Evolutionary conservation across 92 coral and sea anemone genomes (phyloP).

Genomic region (Palythoa caribaeorum): DNA sequence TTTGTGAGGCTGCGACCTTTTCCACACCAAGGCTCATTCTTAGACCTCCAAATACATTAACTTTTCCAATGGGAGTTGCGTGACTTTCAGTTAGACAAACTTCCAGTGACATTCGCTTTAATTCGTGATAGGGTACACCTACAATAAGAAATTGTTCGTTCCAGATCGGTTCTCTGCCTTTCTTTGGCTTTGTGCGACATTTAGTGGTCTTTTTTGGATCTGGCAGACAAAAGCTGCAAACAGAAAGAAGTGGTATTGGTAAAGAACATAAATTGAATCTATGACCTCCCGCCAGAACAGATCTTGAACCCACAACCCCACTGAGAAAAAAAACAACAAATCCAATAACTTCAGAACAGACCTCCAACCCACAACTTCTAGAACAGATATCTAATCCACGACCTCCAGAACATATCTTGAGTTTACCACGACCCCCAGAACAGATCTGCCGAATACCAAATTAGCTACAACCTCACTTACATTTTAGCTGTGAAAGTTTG

Average conservation of each 20-base stretch:
- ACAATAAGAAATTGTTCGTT: conserved; percentile 89
- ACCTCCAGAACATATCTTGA: too few relatives aligned
- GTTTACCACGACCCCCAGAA: too few relatives aligned
- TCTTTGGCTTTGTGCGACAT: conserved; percentile 82
- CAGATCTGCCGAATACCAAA: too few relatives aligned
- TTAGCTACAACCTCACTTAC: background rate
- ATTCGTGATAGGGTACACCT: conserved; percentile 79
- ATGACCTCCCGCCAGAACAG: too few relatives aligned
- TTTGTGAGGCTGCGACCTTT: conserved; percentile 71
- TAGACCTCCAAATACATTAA: conserved; percentile 82
- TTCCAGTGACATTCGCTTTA: conserved; percentile 84
- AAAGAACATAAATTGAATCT: background rate
- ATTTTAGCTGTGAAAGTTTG: background rate
- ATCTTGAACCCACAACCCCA: too few relatives aligned
- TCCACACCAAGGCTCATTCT: conserved; percentile 79
- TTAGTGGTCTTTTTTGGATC: conserved; percentile 85
- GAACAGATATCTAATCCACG: too few relatives aligned
- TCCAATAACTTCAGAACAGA: too few relatives aligned
- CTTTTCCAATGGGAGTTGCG: conserved; percentile 65
- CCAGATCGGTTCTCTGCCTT: conserved; percentile 90
- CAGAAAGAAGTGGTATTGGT: background rate
- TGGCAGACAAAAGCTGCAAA: conserved; percentile 83
- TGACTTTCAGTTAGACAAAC: conserved; percentile 81
- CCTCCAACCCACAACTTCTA: too few relatives aligned
- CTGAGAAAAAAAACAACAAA: too few relatives aligned